These are phyloP conservation scores for Oreonectes daqikongensis DNA, from an alignment of 2,797 vertebrate species.

Conservation along the genomic window DNA sequence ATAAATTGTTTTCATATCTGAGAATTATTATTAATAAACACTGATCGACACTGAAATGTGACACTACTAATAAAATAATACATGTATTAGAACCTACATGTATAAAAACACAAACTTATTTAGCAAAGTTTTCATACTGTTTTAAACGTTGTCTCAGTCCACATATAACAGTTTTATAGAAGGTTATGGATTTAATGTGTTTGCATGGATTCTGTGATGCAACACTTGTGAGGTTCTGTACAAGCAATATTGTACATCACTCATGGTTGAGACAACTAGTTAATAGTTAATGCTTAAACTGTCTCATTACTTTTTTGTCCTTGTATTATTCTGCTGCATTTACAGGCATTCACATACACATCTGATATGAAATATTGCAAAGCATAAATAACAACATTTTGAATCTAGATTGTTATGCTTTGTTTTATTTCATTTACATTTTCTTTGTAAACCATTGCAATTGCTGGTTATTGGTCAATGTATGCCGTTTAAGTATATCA, in stretches of 20 bases:
- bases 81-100: neutral
- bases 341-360: neutral
- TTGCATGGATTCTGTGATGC: constrained; percentile 7
- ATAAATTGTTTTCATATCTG: neutral
- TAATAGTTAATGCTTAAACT: too few relatives aligned
- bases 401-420: too few relatives aligned
- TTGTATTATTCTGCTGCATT: neutral
- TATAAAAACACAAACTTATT: neutral
- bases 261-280: neutral
- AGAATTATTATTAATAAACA: neutral
- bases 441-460: neutral
- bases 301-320: neutral
- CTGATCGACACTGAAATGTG: neutral
- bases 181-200: neutral
- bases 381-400: too few relatives aligned
- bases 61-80: neutral
- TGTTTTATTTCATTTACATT: neutral
- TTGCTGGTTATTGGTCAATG: neutral
- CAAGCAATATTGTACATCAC: constrained; percentile 8
- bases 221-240: neutral
- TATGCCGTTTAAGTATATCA: neutral
- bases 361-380: too few relatives aligned
- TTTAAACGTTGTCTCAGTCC: neutral
- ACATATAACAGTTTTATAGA: neutral
- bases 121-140: neutral